phyloP scores from a whole-genome alignment of 2,888 invertebrate genomes.

The Reticulitermes lucifugus region DNA sequence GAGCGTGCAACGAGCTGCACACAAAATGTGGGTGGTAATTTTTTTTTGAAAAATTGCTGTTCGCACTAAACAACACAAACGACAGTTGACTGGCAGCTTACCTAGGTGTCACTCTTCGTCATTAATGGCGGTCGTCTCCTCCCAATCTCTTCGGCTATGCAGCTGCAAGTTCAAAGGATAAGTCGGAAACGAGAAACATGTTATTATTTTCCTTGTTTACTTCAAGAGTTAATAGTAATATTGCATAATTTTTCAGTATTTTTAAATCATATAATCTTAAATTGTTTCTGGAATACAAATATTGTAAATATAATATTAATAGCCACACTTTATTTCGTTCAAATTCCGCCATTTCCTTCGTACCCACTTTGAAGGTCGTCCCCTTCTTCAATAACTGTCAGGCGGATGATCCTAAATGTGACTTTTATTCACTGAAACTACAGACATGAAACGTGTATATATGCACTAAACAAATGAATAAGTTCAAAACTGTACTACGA shows the following conservation, averaged over 20 bases:
- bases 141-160: constrained; percentile 51
- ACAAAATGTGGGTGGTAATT: constrained; percentile 38
- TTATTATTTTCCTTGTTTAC: no score
- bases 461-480: background rate
- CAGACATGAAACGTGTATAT: background rate
- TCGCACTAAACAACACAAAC: constrained; percentile 51
- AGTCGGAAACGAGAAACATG: constrained; percentile 41
- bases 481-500: background rate
- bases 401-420: constrained; percentile 31
- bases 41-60: constrained; percentile 49
- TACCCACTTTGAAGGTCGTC: constrained; percentile 52
- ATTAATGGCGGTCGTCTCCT: constrained; percentile 54
- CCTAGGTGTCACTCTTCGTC: constrained; percentile 56
- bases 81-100: constrained; percentile 54
- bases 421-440: background rate
- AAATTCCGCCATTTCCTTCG: constrained; percentile 45
- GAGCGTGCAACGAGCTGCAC: constrained; percentile 12
- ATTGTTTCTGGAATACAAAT: no score
- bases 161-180: constrained; percentile 43
- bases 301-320: no score
- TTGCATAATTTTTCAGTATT: no score
- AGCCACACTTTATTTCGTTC: background rate
- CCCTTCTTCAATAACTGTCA: constrained; percentile 51
- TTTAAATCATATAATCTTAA: no score
- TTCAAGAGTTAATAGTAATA: no score